Evolutionary conservation across 2,113 vertebrate genomes (phyloP), one percentile per base, ranked within the genome.

Genomic region (Platichthys stellatus): DNA sequence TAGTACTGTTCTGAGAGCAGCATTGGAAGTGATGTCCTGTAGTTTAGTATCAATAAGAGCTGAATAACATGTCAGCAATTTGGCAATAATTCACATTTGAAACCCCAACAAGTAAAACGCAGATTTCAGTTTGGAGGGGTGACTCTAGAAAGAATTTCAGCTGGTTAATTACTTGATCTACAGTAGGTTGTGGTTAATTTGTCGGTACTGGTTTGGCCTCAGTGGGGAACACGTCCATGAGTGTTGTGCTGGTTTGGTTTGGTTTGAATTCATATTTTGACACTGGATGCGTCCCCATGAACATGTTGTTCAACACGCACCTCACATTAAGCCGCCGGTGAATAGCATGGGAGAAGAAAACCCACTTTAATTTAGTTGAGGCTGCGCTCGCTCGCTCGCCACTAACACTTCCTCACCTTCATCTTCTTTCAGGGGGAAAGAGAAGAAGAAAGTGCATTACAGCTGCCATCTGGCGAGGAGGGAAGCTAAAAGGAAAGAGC

Each of bases 391-490:
- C 56, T 53, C 63, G 54, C 6, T 58, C 49, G 66, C 18, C 21
- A 51, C 47, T 31, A 5, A 51, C 63, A 28, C 38, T 40, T n/a
- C n/a, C 35, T 54, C 9, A 4, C 47, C 18, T 18, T 51, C 47
- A 51, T 51, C 47, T 18, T 14, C 20, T 58, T 69, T 31, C 35
- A 40, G 1, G 17, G 23, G 53, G 43, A 35, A 69, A 64, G 24
- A 72, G n/a, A 82, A 68, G 15, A 21, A 51, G 68, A 58, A 2
- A 28, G 51, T 20, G 28, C 49, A 82, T 56, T 68, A 47, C 4
- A 67, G 43, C 28, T 12, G 17, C 57, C 61, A 49, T 38, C 45
- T 40, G 60, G n/a, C 23, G 11, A 53, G 24, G 23, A 54, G 59
- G n/a, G 9, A 2, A 6, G n/a, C 13, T 54, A 4, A 64, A 20